These are phyloP conservation scores for Eugnorisma glareosa DNA, from an alignment of 2,888 invertebrate genomes.

Conservation along the genomic window DNA sequence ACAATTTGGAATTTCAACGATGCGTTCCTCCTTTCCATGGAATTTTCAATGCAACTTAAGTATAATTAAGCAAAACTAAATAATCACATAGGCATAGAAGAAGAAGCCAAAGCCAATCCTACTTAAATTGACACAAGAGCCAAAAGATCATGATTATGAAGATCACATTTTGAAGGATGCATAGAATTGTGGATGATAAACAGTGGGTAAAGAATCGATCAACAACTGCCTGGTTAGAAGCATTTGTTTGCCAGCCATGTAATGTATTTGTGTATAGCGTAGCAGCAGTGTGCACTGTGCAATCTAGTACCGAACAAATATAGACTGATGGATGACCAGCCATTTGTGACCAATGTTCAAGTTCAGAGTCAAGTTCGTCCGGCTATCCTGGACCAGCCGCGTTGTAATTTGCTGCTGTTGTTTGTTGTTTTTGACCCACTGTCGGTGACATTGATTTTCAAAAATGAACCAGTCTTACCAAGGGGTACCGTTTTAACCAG, in stretches of 20 bases:
- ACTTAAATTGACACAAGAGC: neutral
- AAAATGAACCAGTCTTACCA: neutral
- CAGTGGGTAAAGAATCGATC: neutral
- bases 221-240: neutral
- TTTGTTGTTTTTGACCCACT: too few species aligned
- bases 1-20: conserved; percentile 39
- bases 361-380: neutral
- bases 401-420: neutral
- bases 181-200: neutral
- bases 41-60: neutral
- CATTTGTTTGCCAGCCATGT: neutral
- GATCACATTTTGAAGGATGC: neutral
- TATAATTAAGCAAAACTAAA: neutral
- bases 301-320: too few species aligned
- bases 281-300: too few species aligned
- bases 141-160: neutral
- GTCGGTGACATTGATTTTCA: neutral
- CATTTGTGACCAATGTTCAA: neutral
- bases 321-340: neutral
- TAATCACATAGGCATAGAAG: neutral
- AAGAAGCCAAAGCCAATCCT: neutral
- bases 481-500: neutral
- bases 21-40: conserved; percentile 1
- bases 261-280: too few species aligned
- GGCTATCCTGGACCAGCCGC: too few species aligned